Percentiles rank a stretch among this genome's conserved stretches.
phyloP scores from a whole-genome alignment of 2,888 invertebrate species.

The Brassicogethes aeneus region DNA sequence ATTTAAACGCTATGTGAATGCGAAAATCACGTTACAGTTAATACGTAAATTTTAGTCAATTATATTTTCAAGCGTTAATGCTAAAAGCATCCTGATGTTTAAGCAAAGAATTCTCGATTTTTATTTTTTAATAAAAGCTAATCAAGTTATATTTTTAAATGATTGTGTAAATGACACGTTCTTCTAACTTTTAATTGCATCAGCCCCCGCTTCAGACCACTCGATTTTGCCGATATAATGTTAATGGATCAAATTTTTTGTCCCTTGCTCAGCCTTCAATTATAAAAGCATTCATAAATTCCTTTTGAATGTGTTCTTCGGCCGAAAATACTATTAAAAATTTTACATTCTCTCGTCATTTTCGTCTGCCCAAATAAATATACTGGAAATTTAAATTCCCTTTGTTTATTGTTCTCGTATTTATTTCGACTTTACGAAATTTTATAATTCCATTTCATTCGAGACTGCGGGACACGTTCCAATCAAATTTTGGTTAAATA shows the following conservation, averaged over 20 bases:
- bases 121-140: neutral
- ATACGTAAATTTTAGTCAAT: neutral
- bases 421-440: neutral
- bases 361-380: neutral
- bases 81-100: neutral
- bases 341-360: neutral
- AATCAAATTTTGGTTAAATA: too few relatives aligned
- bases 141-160: neutral
- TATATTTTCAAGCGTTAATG: neutral
- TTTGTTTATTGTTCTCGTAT: neutral
- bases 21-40: neutral
- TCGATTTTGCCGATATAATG: neutral
- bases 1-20: neutral
- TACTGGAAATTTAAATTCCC: neutral
- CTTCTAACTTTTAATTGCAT: neutral
- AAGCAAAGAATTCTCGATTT: neutral
- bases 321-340: neutral
- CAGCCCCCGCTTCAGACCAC: neutral
- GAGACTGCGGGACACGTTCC: too few relatives aligned
- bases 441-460: neutral
- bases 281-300: neutral
- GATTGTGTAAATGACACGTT: neutral
- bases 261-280: neutral
- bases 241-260: neutral
- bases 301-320: neutral